Percentiles rank a stretch among this genome's conserved stretches.
Conservation (phyloP, 2,797 vertebrate species). For the Cichlasoma orientale region DNA sequence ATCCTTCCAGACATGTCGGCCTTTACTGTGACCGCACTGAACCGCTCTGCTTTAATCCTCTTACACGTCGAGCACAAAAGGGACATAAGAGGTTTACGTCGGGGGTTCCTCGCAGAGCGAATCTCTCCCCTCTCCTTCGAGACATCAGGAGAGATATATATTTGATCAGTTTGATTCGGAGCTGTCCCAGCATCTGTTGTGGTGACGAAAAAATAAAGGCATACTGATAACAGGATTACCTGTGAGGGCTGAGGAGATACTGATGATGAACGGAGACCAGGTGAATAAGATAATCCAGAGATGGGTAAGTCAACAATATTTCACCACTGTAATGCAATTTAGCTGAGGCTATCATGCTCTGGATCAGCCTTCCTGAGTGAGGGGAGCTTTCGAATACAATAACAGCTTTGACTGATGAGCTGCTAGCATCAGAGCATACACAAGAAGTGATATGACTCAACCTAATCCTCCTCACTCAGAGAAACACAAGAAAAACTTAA, state of each 20-base stretch:
- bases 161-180: conserved; percentile 30
- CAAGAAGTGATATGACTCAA: not conserved
- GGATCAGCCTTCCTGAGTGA: not conserved
- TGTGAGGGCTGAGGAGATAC: conserved; percentile 12
- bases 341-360: not conserved
- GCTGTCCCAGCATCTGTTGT: conserved; percentile 29
- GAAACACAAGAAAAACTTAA: not conserved
- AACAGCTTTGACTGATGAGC: not conserved
- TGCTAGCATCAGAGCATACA: not conserved
- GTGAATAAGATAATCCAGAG: conserved; percentile 86
- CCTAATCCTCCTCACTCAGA: not conserved
- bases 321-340: not conserved
- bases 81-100: conserved; percentile 80
- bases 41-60: conserved; percentile 80
- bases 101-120: conserved; percentile 36
- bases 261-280: conserved; percentile 84
- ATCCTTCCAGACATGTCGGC: conserved; percentile 64
- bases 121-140: conserved; percentile 43
- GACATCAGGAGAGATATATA: conserved; percentile 20
- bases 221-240: conserved; percentile 52
- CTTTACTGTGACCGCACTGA: conserved; percentile 40
- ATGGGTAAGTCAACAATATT: conserved; percentile 87
- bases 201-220: conserved; percentile 19
- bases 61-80: conserved; percentile 76
- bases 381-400: not conserved